These are phyloP conservation scores for Miichthys miiuy DNA, from an alignment of 2,797 vertebrate species.

Conservation along the genomic window DNA sequence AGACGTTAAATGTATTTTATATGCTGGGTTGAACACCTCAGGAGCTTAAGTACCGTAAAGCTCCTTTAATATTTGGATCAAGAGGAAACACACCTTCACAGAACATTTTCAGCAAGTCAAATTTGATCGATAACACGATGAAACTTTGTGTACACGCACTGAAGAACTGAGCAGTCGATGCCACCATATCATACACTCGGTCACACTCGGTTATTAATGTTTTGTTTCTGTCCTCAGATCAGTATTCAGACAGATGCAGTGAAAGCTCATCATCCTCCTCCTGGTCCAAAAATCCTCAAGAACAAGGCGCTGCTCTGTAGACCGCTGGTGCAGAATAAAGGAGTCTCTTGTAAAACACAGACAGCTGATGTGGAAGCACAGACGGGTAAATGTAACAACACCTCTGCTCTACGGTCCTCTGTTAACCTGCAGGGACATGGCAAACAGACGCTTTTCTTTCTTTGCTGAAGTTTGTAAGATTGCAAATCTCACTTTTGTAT, in stretches of 20 bases:
- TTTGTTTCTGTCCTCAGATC: constrained; percentile 76
- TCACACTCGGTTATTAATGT: too few species aligned
- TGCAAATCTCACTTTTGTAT: not conserved
- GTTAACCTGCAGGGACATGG: not conserved
- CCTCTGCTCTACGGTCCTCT: not conserved
- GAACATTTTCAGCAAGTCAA: too few species aligned
- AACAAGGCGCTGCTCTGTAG: constrained; percentile 97
- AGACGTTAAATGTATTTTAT: not conserved
- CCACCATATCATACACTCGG: too few species aligned
- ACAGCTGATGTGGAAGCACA: constrained; percentile 90
- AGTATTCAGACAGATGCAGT: constrained; percentile 90
- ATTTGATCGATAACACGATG: not conserved
- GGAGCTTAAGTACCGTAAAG: too few species aligned
- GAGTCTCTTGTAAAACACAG: constrained; percentile 93
- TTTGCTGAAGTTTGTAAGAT: not conserved
- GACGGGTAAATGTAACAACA: constrained; percentile 86
- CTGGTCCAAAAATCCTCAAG: constrained; percentile 90
- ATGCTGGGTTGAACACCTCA: too few species aligned
- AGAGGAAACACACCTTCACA: too few species aligned
- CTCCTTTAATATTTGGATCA: too few species aligned
- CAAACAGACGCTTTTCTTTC: not conserved
- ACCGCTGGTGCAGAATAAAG: constrained; percentile 96
- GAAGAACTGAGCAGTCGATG: not conserved
- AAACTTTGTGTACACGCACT: not conserved
- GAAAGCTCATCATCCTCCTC: constrained; percentile 81